phyloP scores from a whole-genome alignment of 2,113 vertebrate genomes.

The Sclerurus mexicanus region DNA sequence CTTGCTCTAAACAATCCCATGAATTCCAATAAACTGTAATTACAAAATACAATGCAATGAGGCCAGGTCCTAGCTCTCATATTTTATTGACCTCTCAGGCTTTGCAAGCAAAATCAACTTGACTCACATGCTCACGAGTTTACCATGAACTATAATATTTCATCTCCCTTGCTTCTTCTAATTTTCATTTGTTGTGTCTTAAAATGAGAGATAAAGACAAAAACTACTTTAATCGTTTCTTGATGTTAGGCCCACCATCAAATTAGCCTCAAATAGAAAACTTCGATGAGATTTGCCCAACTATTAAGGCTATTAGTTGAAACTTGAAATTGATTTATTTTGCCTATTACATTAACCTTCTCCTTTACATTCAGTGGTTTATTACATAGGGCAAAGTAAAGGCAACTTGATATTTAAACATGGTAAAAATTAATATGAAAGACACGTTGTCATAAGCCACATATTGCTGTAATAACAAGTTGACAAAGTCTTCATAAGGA shows the following conservation, averaged over 20 bases:
- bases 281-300: conserved; percentile 54
- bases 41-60: background rate
- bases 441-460: background rate
- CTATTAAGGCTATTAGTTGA: conserved; percentile 56
- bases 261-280: conserved; percentile 57
- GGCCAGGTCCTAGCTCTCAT: background rate
- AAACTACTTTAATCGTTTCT: conserved; percentile 55
- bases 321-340: conserved; percentile 69
- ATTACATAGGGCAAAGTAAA: conserved; percentile 37
- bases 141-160: background rate
- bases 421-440: conserved; percentile 16
- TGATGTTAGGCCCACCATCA: conserved; percentile 48
- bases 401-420: conserved; percentile 43
- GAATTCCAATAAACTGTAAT: background rate
- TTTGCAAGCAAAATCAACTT: background rate
- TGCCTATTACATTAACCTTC: conserved; percentile 61
- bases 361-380: conserved; percentile 48
- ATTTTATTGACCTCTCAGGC: background rate
- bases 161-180: background rate
- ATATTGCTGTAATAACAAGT: conserved; percentile 23
- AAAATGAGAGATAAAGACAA: conserved; percentile 12
- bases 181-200: conserved; percentile 37
- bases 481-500: background rate
- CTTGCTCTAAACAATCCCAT: background rate
- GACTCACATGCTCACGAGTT: background rate